These are phyloP conservation scores for Porites rus DNA, from an alignment of 92 coral and sea anemone genomes.

Conservation along the genomic window DNA sequence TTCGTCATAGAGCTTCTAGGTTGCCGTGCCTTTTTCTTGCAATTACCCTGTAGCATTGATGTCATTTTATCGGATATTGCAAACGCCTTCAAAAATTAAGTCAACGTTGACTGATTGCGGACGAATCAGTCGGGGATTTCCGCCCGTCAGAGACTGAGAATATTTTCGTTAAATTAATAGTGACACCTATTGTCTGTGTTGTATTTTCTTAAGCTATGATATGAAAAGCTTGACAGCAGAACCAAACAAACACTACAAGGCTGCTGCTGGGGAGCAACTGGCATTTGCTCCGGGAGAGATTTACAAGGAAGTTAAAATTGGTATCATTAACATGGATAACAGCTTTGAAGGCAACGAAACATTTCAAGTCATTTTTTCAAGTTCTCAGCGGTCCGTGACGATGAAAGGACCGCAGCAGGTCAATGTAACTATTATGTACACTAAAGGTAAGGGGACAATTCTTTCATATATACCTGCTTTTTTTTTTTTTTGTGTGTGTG, in stretches of 20 bases:
- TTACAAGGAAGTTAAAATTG: conserved; percentile 10
- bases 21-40: no score
- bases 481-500: no score
- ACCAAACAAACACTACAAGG: neutral
- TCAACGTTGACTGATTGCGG: no score
- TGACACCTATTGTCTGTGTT: neutral
- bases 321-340: neutral
- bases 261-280: neutral
- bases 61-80: no score
- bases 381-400: neutral
- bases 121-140: no score
- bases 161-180: no score
- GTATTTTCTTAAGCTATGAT: neutral
- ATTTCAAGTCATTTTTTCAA: neutral
- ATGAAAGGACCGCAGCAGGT: neutral
- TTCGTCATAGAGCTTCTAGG: no score
- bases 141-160: neutral
- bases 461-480: no score
- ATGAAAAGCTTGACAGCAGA: neutral
- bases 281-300: conserved; percentile 18
- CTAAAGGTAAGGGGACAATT: neutral
- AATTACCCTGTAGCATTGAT: no score
- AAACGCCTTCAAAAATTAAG: no score
- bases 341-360: conserved; percentile 5
- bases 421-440: neutral